These are phyloP conservation scores for Parapsyche elsis DNA, from an alignment of 1,140 invertebrate genomes.

Conservation along the genomic window DNA sequence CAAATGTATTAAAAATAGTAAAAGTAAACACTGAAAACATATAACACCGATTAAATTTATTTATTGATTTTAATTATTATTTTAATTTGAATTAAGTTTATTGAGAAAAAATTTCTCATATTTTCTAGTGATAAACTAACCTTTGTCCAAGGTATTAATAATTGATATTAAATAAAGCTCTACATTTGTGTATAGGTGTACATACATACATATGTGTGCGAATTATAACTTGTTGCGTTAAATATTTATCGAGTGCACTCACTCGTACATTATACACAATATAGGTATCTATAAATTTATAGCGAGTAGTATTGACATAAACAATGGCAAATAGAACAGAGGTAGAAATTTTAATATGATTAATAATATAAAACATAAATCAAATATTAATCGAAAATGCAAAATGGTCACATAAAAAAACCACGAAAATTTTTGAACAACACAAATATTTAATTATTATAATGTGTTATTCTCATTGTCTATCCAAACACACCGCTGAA, in stretches of 20 bases:
- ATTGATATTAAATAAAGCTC: conserved; percentile 21
- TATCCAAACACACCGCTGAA: no score
- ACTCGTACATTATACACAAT: no score
- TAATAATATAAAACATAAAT: conserved; percentile 1
- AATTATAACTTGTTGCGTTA: no score
- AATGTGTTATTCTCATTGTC: no score
- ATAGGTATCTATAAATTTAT: no score
- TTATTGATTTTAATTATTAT: neutral
- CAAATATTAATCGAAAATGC: no score
- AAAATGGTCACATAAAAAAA: no score
- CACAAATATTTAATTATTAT: no score
- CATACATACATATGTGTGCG: neutral
- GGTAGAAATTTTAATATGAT: conserved; percentile 2
- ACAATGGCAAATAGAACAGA: conserved; percentile 18
- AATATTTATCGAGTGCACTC: no score
- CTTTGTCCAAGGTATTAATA: conserved; percentile 1
- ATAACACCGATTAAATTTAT: neutral
- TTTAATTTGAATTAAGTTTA: neutral
- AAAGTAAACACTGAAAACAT: neutral
- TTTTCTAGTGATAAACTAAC: neutral
- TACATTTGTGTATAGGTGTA: neutral
- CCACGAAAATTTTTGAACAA: no score
- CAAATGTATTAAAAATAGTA: no score
- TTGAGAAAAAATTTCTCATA: neutral
- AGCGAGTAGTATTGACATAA: neutral